Evolutionary conservation across 2,888 invertebrate species (phyloP).

Genomic region (Sipunculus nudus): DNA sequence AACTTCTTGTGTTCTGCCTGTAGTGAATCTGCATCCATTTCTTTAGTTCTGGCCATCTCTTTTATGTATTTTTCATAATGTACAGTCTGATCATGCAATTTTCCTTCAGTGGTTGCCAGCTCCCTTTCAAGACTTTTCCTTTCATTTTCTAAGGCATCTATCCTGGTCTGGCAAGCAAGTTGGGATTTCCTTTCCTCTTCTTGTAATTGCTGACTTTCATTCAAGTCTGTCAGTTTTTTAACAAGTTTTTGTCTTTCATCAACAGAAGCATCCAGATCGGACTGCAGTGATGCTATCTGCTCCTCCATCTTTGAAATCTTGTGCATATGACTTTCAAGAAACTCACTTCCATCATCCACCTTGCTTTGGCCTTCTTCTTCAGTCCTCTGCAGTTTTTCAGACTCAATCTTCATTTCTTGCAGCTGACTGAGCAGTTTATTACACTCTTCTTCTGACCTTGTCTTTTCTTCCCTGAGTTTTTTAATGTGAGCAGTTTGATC

Average conservation of each 20-base stretch:
- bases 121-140: slow-evolving; percentile 15
- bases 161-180: neutral
- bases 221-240: neutral
- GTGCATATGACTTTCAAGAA: too few relatives aligned
- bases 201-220: neutral
- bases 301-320: too few relatives aligned
- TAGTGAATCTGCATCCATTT: slow-evolving; percentile 39
- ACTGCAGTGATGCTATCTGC: neutral
- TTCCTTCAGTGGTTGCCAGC: slow-evolving; percentile 17
- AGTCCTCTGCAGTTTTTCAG: too few relatives aligned
- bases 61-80: slow-evolving; percentile 47
- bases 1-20: slow-evolving; percentile 42
- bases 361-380: too few relatives aligned
- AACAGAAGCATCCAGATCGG: neutral
- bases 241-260: neutral
- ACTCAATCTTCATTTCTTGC: too few relatives aligned
- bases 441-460: too few relatives aligned
- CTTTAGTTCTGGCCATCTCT: slow-evolving; percentile 40
- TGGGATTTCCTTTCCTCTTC: neutral
- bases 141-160: neutral
- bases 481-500: too few relatives aligned
- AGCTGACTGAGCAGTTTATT: too few relatives aligned
- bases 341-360: too few relatives aligned
- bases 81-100: slow-evolving; percentile 36
- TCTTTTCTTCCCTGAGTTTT: too few relatives aligned